Percentiles rank a stretch among this genome's conserved stretches.
Conservation (phyloP, 1,140 invertebrate genomes). For the Diorhabda elongata region DNA sequence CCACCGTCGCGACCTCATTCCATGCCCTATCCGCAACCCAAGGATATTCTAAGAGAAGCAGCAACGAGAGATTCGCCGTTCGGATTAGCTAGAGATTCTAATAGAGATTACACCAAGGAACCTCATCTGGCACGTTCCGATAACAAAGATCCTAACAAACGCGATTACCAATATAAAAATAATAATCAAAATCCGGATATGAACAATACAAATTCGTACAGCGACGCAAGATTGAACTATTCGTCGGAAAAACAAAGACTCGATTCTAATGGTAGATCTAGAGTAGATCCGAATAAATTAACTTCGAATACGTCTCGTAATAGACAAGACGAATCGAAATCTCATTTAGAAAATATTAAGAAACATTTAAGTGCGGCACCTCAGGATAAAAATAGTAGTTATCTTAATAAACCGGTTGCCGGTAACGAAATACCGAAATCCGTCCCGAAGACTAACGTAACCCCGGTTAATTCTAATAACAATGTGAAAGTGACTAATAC, state of each 20-base stretch:
- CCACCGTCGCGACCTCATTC: slow-evolving; percentile 33
- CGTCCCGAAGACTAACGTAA: slow-evolving; percentile 36
- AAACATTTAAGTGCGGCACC: slow-evolving; percentile 35
- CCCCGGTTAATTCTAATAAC: not conserved
- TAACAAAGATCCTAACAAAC: slow-evolving; percentile 36
- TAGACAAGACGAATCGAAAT: slow-evolving; percentile 28
- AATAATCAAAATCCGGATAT: slow-evolving; percentile 29
- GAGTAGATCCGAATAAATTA: slow-evolving; percentile 31
- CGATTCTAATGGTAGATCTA: slow-evolving; percentile 24
- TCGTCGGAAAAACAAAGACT: slow-evolving; percentile 19
- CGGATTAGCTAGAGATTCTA: slow-evolving; percentile 28
- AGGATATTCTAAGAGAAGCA: slow-evolving; percentile 37
- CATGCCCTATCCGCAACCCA: slow-evolving; percentile 23
- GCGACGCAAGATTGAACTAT: slow-evolving; percentile 17
- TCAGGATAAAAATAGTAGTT: slow-evolving; percentile 31
- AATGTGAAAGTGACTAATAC: slow-evolving; percentile 23
- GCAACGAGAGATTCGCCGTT: slow-evolving; percentile 33
- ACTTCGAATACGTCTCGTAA: slow-evolving; percentile 12
- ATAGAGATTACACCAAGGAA: slow-evolving; percentile 20
- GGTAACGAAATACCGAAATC: slow-evolving; percentile 33
- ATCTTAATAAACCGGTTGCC: slow-evolving; percentile 33
- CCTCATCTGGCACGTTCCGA: slow-evolving; percentile 6
- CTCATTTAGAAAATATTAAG: slow-evolving; percentile 35
- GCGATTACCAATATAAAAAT: slow-evolving; percentile 34
- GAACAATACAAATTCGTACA: slow-evolving; percentile 31